Evolutionary conservation across 2,113 vertebrate genomes (phyloP).

Genomic region (Malurus cyaneus): DNA sequence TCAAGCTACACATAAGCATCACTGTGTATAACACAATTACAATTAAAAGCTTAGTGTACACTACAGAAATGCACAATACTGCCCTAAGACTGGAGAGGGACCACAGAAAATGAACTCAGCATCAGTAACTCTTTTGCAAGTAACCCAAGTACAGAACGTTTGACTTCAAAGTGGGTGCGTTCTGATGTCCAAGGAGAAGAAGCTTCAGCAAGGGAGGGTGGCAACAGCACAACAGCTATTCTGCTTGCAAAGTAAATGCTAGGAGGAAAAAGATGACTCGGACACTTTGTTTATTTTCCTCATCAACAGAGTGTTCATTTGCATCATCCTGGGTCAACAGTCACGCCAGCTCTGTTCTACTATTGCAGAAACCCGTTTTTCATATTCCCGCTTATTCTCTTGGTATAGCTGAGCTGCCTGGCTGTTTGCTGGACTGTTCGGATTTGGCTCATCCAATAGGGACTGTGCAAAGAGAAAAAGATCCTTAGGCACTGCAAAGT

Average conservation of each 20-base stretch:
- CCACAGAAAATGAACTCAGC: conserved; percentile 66
- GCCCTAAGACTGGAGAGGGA: conserved; percentile 68
- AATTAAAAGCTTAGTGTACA: conserved; percentile 77
- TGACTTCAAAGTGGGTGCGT: conserved; percentile 83
- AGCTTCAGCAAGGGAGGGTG: conserved; percentile 79
- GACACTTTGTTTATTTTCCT: conserved; percentile 82
- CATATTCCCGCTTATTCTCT: conserved; percentile 98
- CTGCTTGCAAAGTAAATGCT: conserved; percentile 90
- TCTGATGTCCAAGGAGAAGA: conserved; percentile 80
- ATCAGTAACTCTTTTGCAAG: conserved; percentile 80
- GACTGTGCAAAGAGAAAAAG: conserved; percentile 78
- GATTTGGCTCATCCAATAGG: conserved; percentile 97
- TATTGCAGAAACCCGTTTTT: conserved; percentile 98
- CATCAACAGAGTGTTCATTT: conserved; percentile 84
- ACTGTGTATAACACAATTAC: conserved; percentile 73
- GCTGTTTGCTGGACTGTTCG: conserved; percentile 98
- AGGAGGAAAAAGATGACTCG: conserved; percentile 78
- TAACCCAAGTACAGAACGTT: conserved; percentile 94
- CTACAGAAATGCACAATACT: conserved; percentile 72
- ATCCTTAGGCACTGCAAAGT: background rate
- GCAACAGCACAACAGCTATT: conserved; percentile 90
- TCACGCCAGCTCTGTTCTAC: conserved; percentile 99
- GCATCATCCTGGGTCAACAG: conserved; percentile 87
- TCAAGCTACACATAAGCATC: conserved; percentile 74
- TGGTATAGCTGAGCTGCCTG: conserved; percentile 99